These are phyloP conservation scores for Neoascia interrupta DNA, from an alignment of 2,888 invertebrate species.

Conservation along the genomic window DNA sequence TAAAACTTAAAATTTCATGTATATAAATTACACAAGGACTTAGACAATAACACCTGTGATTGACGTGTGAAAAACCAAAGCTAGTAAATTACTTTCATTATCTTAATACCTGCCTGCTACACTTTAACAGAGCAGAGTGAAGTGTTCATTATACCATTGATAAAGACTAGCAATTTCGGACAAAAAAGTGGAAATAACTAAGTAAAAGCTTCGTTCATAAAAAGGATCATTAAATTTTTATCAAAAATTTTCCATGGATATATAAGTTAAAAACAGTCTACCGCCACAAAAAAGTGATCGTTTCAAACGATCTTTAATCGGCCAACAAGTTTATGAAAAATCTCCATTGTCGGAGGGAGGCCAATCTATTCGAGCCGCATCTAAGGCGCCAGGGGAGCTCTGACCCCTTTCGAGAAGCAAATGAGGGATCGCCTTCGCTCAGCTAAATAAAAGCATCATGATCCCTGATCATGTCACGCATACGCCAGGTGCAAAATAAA, in stretches of 20 bases:
- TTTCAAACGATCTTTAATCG: conserved; percentile 24
- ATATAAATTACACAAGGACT: neutral
- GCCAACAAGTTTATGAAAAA: conserved; percentile 17
- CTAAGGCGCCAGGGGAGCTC: neutral
- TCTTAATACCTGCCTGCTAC: conserved; percentile 40
- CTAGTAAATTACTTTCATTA: conserved; percentile 28
- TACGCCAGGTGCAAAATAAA: conserved; percentile 57
- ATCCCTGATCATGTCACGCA: conserved; percentile 45
- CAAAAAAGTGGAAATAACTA: conserved; percentile 1
- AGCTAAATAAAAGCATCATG: too few species aligned
- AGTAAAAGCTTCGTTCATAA: too few species aligned
- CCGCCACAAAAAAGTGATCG: conserved; percentile 10
- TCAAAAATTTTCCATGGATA: too few species aligned
- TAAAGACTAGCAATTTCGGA: conserved; percentile 9
- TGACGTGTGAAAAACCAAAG: conserved; percentile 33
- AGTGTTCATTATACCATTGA: conserved; percentile 18
- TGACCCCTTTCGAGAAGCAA: conserved; percentile 4
- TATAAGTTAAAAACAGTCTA: too few species aligned
- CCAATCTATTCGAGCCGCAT: too few species aligned
- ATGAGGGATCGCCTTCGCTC: conserved; percentile 46
- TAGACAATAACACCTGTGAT: conserved; percentile 7
- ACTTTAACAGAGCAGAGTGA: conserved; percentile 28
- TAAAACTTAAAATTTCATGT: neutral
- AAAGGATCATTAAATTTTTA: too few species aligned
- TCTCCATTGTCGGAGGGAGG: too few species aligned